Conservation (phyloP, 2,113 vertebrate genomes). For the Phyllopteryx taeniolatus region DNA sequence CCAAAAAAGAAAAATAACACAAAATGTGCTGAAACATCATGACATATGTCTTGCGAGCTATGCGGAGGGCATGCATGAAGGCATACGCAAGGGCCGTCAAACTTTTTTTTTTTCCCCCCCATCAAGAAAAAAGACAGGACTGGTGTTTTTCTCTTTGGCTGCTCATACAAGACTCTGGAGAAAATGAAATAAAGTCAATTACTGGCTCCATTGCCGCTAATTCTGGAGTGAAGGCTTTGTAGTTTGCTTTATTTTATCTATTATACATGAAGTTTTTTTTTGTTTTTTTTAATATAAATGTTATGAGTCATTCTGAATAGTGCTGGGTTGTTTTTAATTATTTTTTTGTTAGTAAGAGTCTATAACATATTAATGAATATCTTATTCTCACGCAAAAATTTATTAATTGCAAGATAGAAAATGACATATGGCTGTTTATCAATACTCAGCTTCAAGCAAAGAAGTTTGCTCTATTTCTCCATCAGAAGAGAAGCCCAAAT, state of each 20-base stretch:
- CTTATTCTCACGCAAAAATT: slow-evolving; percentile 1
- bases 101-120: no score
- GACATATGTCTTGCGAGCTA: no score
- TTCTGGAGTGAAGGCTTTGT: slow-evolving; percentile 62
- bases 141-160: slow-evolving; percentile 23
- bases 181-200: slow-evolving; percentile 63
- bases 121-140: background rate
- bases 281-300: slow-evolving; percentile 35
- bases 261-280: slow-evolving; percentile 50
- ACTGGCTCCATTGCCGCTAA: slow-evolving; percentile 56
- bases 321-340: slow-evolving; percentile 25
- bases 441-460: background rate
- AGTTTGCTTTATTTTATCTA: slow-evolving; percentile 59
- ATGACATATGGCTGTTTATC: background rate
- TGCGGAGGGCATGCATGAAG: no score
- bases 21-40: no score
- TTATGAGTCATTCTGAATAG: slow-evolving; percentile 46
- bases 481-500: slow-evolving; percentile 7
- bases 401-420: slow-evolving; percentile 7
- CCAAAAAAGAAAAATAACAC: no score
- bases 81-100: no score
- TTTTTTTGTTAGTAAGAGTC: background rate
- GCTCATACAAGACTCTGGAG: slow-evolving; percentile 48
- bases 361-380: background rate
- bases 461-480: slow-evolving; percentile 3